These are phyloP conservation scores for Phalacrocorax brasilianus DNA, from an alignment of 2,113 vertebrate species.

Conservation along the genomic window DNA sequence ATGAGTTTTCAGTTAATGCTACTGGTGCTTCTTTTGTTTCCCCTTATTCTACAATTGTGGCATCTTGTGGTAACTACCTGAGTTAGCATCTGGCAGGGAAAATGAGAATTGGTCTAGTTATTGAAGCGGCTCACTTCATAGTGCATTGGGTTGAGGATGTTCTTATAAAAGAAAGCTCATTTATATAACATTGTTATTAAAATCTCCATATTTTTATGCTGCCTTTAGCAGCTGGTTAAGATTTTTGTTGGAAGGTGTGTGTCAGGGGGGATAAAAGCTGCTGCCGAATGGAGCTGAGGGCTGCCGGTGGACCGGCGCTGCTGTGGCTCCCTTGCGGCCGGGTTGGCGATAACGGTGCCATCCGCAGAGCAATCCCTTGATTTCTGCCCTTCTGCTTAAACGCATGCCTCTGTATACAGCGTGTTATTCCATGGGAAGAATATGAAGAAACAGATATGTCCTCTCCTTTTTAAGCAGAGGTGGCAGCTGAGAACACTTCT, in stretches of 20 bases:
- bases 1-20: no score
- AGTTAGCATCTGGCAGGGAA: background rate
- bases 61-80: background rate
- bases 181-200: background rate
- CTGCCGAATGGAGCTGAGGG: background rate
- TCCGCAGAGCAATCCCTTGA: background rate
- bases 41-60: background rate
- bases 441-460: background rate
- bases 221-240: background rate
- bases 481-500: background rate
- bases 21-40: background rate
- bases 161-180: background rate
- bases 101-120: background rate
- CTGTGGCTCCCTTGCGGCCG: fast-evolving
- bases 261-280: background rate
- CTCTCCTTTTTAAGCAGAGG: background rate
- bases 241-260: background rate
- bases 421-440: fast-evolving
- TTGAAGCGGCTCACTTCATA: background rate
- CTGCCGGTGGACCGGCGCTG: background rate
- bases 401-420: fast-evolving
- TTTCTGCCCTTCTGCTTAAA: background rate
- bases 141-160: background rate
- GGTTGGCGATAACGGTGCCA: background rate
- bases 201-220: background rate